phyloP scores from a whole-genome alignment of 2,888 invertebrate species.

The Rambutsinella grinnellia region DNA sequence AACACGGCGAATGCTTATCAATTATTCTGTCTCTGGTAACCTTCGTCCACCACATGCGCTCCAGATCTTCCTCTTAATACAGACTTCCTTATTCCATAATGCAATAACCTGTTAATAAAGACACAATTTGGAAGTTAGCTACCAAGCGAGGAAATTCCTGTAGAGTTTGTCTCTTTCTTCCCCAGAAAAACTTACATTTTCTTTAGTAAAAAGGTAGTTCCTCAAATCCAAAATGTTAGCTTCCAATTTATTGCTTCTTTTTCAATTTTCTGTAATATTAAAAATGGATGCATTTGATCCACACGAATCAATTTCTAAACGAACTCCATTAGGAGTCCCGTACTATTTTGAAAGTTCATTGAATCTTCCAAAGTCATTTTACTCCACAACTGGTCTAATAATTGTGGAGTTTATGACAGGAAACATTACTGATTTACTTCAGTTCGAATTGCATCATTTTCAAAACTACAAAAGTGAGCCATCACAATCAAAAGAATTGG shows the following conservation, averaged over 20 bases:
- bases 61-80: no score
- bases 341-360: conserved; percentile 12
- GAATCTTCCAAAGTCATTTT: background rate
- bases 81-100: no score
- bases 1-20: no score
- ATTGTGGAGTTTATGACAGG: conserved; percentile 17
- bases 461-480: background rate
- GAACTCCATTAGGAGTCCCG: conserved; percentile 37
- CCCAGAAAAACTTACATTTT: conserved; percentile 2
- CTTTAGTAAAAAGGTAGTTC: no score
- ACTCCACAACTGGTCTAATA: conserved; percentile 13
- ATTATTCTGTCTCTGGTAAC: no score
- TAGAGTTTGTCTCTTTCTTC: background rate
- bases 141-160: no score
- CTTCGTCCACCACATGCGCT: no score
- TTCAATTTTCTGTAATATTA: background rate
- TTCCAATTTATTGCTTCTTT: no score
- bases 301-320: conserved; percentile 35
- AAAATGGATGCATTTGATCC: conserved; percentile 11
- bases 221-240: no score
- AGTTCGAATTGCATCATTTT: background rate
- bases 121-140: no score
- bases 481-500: background rate
- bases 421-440: background rate
- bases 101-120: no score